Evolutionary conservation across 1,140 invertebrate genomes (phyloP), one percentile per base, ranked within the genome.

Genomic region (Drosophila saltans): DNA sequence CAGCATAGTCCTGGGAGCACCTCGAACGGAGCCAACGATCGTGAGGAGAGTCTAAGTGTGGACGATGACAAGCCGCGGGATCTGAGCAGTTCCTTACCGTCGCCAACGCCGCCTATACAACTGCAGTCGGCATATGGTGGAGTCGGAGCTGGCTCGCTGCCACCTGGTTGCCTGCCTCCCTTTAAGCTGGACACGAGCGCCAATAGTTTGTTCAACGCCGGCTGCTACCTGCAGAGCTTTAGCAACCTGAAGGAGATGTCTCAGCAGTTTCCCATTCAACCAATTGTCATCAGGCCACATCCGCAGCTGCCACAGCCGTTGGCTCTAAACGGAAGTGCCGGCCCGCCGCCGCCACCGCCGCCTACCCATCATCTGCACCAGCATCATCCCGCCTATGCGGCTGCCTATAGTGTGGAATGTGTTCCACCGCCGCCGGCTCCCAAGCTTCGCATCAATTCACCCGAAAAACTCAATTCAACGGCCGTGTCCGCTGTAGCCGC

Each of bases 391-490:
- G 75, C 84, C 88, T 84, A 86, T 79, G 62, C 78, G 92, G 72
- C 92, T 67, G 75, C 84, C 78, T 80, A 90, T 84, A 75, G 81
- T 80, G 83, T 91, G 3, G 90, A 92, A 40, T 82, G 93, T 39
- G 71, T 66, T 62, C 74, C 16, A 36, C 74, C 72, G 6, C 85
- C 84, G 24, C 86, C 91, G 8, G 93, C 93, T 2, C 83, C 93
- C 30, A 92, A 93, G 79, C 92, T 94, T 66, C 93, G 93, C 57
- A 93, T 94, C 66, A 92, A 92, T 75, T 92, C 93, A 8, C 92
- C 92, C 9, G 92, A 86, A 71, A 85, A 92, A 55, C 90, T 92
- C 68, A 92, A 92, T 66, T 92, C 91, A 7, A 91, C 81, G 41
- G 83, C 81, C 21, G 90, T 90, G 66, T 83, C 75, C 40, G 77